phyloP scores from a whole-genome alignment of 2,888 invertebrate genomes.

The Leucoptera coffeella region DNA sequence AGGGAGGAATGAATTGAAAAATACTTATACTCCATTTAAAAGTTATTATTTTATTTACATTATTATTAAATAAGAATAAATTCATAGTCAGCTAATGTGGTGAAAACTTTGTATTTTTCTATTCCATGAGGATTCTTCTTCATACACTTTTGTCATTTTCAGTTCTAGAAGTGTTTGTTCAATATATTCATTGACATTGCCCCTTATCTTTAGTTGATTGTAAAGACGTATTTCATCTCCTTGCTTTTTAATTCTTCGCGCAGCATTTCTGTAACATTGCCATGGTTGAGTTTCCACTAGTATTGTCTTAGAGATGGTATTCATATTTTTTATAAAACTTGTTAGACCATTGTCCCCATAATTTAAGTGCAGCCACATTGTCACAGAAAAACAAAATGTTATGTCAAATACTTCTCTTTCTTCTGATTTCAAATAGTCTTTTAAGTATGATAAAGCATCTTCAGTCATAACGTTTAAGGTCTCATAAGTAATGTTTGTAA shows the following conservation, averaged over 20 bases:
- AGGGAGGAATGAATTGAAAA: too few species aligned
- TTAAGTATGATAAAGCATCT: constrained; percentile 20
- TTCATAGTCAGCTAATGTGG: too few species aligned
- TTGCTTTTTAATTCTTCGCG: constrained; percentile 62
- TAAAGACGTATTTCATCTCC: constrained; percentile 57
- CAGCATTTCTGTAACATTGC: constrained; percentile 76
- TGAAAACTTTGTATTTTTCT: constrained; percentile 62
- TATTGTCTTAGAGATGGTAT: constrained; percentile 46
- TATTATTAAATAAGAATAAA: too few species aligned
- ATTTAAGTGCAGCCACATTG: constrained; percentile 89
- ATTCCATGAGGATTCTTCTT: constrained; percentile 64
- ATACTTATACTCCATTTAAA: too few species aligned
- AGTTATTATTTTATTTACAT: too few species aligned
- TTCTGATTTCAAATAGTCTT: constrained; percentile 31
- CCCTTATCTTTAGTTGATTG: constrained; percentile 52
- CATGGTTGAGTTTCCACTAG: constrained; percentile 81
- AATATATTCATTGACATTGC: constrained; percentile 57
- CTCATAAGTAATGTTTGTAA: constrained; percentile 43
- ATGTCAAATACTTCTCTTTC: constrained; percentile 54
- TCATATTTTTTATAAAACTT: constrained; percentile 55
- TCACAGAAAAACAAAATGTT: constrained; percentile 74
- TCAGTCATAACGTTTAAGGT: constrained; percentile 56
- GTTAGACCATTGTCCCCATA: constrained; percentile 68
- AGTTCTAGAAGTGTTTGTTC: constrained; percentile 44
- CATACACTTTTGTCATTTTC: constrained; percentile 43